Evolutionary conservation across 2,888 invertebrate genomes (phyloP), one percentile per base, ranked within the genome.

Genomic region (Spodoptera littoralis): DNA sequence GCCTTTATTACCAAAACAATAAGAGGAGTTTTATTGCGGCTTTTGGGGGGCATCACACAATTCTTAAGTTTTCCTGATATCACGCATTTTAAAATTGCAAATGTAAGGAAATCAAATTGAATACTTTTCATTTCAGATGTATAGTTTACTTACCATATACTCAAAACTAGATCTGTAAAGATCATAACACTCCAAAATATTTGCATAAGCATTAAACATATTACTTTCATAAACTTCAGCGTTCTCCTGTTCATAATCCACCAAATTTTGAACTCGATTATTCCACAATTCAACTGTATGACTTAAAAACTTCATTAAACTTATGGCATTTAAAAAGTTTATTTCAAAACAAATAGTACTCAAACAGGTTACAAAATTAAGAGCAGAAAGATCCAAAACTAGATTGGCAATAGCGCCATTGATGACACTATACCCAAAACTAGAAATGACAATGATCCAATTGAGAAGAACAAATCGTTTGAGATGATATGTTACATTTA

Each of bases 281-380:
- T 46, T 67, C 64, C 58, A 65, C n/a, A 45, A 36, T 22, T 42
- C 13, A 11, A 67, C 42, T 45, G 58, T 58, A 41, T 5, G 22
- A 3, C n/a, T 12, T 50, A 65, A 24, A 3, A 65, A 11, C 1
- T 3, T 5, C 5, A 65, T 49, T 3, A 65, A 11, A 30, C 67
- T 65, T 1, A 24, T 58, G 50, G 49, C 49, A 12, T 65, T 67
- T 9, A 65, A 41, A 9, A 50, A 30, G 22, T 65, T 65, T 6
- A 46, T 1, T 6, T 4, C 30, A 58, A 58, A 67, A 0, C 44
- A 11, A 13, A 58, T 43, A 5, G 49, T 30, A 49, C 13, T 11
- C 11, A 65, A 30, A 30, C 30, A 6, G 5, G 5, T 4, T 8
- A 66, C 9, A 5, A 57, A 50, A 3, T 64, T 48, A 2, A 41